Conservation (phyloP, 2,113 vertebrate species). For the Suncus etruscus region DNA sequence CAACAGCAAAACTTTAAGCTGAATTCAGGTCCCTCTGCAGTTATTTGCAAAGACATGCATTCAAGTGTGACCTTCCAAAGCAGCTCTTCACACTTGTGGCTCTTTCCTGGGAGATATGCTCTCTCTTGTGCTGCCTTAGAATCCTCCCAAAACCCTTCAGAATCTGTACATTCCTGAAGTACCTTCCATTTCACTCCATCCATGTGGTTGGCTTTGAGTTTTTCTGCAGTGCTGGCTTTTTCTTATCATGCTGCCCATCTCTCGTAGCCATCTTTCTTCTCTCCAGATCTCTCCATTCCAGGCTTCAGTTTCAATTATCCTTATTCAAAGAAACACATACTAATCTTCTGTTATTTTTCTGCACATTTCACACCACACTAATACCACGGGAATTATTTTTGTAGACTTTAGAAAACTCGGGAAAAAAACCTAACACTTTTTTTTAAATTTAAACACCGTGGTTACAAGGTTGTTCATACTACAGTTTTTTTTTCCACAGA, state of each 20-base stretch:
- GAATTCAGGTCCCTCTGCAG: neutral
- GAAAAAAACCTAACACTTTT: too few species aligned
- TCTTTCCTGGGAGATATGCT: neutral
- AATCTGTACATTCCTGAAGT: neutral
- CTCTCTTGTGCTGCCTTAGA: neutral
- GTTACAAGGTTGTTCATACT: too few species aligned
- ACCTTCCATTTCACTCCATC: neutral
- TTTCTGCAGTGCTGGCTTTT: neutral
- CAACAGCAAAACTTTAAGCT: neutral
- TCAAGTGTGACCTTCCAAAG: neutral
- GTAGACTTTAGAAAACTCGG: neutral
- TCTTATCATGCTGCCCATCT: neutral
- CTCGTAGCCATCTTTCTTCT: neutral
- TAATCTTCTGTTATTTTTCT: neutral
- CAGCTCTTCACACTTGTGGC: neutral
- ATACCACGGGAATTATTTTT: neutral
- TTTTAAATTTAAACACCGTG: too few species aligned
- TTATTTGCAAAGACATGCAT: too few species aligned
- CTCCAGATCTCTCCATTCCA: neutral
- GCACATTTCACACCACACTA: neutral
- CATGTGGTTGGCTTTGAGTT: neutral
- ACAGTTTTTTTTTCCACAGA: too few species aligned
- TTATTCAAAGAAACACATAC: neutral
- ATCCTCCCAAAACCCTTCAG: neutral
- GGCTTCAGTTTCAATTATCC: neutral